A percentile compares a stretch with the other conserved stretches of the same genome.
Conservation (phyloP, 2,113 vertebrate species). For the Ranitomeya variabilis region DNA sequence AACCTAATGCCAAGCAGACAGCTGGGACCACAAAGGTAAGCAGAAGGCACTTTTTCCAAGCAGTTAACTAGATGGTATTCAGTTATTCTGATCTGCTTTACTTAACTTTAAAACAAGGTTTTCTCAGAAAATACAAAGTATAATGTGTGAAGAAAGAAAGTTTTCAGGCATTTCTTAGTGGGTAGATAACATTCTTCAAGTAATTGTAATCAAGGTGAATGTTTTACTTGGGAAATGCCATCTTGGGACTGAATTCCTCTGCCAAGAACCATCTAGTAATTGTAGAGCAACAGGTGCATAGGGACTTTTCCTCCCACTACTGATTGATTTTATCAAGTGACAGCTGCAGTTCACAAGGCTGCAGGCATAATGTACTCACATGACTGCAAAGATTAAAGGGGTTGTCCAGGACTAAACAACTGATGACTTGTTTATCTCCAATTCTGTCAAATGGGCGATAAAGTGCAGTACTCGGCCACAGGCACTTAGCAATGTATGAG, state of each 20-base stretch:
- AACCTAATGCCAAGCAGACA: constrained; percentile 32
- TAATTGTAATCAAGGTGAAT: background rate
- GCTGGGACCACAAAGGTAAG: constrained; percentile 31
- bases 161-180: too few relatives aligned
- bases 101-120: background rate
- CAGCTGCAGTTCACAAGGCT: too few relatives aligned
- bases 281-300: constrained; percentile 15
- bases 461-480: too few relatives aligned
- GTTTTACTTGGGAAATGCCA: background rate
- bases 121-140: background rate
- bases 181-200: background rate
- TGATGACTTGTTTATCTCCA: too few relatives aligned
- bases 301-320: too few relatives aligned
- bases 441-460: too few relatives aligned
- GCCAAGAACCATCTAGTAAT: background rate
- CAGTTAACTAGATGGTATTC: background rate
- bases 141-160: too few relatives aligned
- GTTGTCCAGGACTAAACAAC: too few relatives aligned
- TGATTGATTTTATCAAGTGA: too few relatives aligned
- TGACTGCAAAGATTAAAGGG: too few relatives aligned
- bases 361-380: too few relatives aligned
- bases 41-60: background rate
- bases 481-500: too few relatives aligned
- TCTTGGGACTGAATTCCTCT: background rate
- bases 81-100: background rate